Conservation (phyloP, 1,140 invertebrate genomes). For the Polypedilum vanderplanki region DNA sequence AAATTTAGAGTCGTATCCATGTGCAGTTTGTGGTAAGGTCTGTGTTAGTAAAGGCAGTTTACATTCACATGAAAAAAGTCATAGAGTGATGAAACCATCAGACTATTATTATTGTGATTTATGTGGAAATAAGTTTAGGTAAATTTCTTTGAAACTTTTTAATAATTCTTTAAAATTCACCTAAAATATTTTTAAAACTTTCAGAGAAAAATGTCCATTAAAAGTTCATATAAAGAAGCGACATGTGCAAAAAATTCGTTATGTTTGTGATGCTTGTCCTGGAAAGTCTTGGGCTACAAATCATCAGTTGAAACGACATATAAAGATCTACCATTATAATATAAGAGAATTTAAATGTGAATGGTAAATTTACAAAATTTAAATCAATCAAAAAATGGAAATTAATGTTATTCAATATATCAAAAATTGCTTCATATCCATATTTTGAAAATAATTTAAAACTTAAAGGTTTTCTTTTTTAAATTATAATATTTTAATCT, state of each 20-base stretch:
- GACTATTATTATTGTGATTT: background rate
- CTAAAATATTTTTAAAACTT: no score
- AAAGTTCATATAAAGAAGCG: background rate
- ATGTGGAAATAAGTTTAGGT: background rate
- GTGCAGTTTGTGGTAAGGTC: background rate
- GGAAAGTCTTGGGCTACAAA: background rate
- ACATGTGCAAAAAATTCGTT: background rate
- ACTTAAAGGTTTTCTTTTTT: no score
- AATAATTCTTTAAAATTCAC: no score
- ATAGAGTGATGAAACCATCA: background rate
- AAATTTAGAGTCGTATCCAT: background rate
- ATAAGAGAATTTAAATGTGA: background rate
- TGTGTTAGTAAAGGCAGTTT: background rate
- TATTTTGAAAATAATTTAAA: no score
- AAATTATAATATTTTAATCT: no score
- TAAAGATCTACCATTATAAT: background rate
- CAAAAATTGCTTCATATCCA: no score
- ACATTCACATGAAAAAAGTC: background rate
- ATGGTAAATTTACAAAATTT: background rate
- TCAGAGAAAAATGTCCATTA: background rate
- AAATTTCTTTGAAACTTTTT: no score
- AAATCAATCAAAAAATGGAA: no score
- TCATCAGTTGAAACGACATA: background rate
- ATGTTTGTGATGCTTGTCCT: background rate
- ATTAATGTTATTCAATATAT: no score